phyloP scores from a whole-genome alignment of 2,797 vertebrate genomes.

The Acomys russatus region DNA sequence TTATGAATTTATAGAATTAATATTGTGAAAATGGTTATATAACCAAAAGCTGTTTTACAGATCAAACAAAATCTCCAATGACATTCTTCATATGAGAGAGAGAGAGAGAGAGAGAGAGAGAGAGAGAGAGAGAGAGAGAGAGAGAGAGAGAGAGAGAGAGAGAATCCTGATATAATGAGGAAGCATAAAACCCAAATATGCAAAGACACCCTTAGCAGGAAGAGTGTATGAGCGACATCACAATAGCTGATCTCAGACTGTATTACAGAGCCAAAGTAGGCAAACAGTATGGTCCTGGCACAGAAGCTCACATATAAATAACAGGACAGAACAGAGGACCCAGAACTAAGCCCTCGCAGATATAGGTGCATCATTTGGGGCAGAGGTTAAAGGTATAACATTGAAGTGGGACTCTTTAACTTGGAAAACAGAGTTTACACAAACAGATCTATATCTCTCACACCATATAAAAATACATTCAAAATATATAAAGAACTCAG shows the following conservation, averaged over 20 bases:
- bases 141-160: no score
- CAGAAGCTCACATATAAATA: neutral
- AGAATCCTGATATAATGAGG: neutral
- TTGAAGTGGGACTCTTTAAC: neutral
- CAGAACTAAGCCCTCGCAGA: neutral
- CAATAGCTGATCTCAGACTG: neutral
- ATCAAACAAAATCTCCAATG: neutral
- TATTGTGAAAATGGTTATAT: neutral
- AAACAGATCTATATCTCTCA: neutral
- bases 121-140: no score
- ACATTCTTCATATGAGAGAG: neutral
- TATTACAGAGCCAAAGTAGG: neutral
- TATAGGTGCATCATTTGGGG: neutral
- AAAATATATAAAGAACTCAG: neutral
- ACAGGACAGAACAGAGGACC: neutral
- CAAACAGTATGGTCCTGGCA: neutral
- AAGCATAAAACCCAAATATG: neutral
- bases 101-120: no score
- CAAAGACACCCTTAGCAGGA: neutral
- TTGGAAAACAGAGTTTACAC: neutral
- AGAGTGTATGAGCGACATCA: neutral
- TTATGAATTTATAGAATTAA: neutral
- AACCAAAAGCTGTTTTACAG: neutral
- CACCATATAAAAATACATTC: neutral
- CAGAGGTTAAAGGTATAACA: neutral